phyloP scores from a whole-genome alignment of 2,888 invertebrate species.

The Macrophya annulata region DNA sequence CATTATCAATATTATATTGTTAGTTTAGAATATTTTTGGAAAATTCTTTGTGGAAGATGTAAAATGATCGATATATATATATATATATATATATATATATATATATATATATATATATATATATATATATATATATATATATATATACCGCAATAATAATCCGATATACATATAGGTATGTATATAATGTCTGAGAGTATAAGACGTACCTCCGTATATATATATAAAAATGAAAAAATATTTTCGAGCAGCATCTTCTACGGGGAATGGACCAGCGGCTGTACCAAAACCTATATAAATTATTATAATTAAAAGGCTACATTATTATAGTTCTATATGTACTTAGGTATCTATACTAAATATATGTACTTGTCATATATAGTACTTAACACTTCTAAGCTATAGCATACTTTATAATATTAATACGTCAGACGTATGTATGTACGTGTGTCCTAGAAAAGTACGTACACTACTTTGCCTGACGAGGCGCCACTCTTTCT shows the following conservation, averaged over 20 bases:
- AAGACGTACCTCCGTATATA: not conserved
- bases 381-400: slow-evolving; percentile 77
- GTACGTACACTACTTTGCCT: slow-evolving; percentile 78
- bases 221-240: not conserved
- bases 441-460: slow-evolving; percentile 79
- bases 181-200: slow-evolving; percentile 1
- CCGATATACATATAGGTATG: not conserved
- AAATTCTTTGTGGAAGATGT: slow-evolving; percentile 72
- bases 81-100: not conserved
- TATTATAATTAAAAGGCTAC: slow-evolving; percentile 71
- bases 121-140: not conserved
- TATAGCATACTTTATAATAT: slow-evolving; percentile 76
- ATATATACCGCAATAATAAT: not conserved
- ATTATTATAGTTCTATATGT: slow-evolving; percentile 74
- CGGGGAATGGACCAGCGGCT: slow-evolving; percentile 68
- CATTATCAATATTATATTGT: slow-evolving; percentile 68
- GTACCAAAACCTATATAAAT: slow-evolving; percentile 74
- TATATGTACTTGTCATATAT: slow-evolving; percentile 71
- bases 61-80: not conserved
- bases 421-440: slow-evolving; percentile 79
- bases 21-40: slow-evolving; percentile 75
- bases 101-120: too few species aligned
- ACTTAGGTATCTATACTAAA: slow-evolving; percentile 62
- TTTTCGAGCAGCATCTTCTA: slow-evolving; percentile 9
- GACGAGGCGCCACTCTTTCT: slow-evolving; percentile 78